Base-by-base conservation (phyloP, 2,113 vertebrate species). In the Egretta garzetta region DNA sequence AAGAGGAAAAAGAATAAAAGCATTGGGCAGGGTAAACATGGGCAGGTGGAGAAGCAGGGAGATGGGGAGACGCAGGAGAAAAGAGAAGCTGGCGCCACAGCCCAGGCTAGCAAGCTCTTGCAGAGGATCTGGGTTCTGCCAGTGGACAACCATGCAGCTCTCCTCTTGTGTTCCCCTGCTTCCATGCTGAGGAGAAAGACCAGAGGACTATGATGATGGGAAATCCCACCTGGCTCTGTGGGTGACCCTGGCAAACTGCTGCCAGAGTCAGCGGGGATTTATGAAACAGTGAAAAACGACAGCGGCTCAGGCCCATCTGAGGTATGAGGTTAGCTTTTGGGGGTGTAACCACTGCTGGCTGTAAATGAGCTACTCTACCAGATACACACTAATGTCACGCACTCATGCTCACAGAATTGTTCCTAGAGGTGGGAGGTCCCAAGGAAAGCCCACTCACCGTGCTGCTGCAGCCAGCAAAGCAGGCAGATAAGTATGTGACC, bases 401-500 rank as follows among this genome's bases (percentile, higher is more conserved):
- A 14, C 33, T 30, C 5, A 2, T 6, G 7, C 71, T 56, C 74
- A 88, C 49, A 76, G 52, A 90, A 41, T 6, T 0, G 0, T 17
- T 90, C 60, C 88, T 60, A 47, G 8, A 71, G n/a, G 33, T 0
- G 0, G 47, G 47, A 66, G 47, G 59, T 55, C 16, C 37, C 2
- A 0, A 68, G 9, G 20, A 71, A 58, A 70, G 11, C 21, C 14
- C 58, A 67, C 35, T 95, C 94, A 98, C 98, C 94, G 97, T 93
- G 88, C 96, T 98, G 86, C 96, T 98, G 98, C 99, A 99, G 98
- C 99, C 99, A 43, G 99, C 99, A 11, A 99, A 99, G 98, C 99
- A 99, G 98, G 98, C 98, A 3, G 99, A 99, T 98, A 99, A 98
- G 98, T 99, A 99, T 43, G 99, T 99, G 97, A 99, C 63, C 9